phyloP scores from a whole-genome alignment of 2,113 vertebrate species.

The Tauraco erythrolophus region DNA sequence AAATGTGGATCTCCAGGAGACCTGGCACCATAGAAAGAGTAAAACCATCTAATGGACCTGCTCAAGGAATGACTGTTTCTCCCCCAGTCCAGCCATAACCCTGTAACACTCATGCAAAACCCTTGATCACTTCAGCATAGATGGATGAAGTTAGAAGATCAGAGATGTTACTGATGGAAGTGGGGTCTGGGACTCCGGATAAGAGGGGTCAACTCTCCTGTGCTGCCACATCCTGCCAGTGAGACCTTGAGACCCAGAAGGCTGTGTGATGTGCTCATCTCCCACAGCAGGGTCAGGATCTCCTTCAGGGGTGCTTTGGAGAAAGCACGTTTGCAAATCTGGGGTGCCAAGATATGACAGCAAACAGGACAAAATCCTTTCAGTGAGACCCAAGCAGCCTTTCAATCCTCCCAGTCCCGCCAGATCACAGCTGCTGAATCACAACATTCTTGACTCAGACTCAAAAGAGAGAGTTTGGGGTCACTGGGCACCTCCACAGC shows the following conservation, averaged over 20 bases:
- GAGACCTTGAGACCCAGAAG: neutral
- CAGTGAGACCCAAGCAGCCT: neutral
- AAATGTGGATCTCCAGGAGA: neutral
- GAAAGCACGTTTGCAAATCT: neutral
- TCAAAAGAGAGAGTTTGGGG: neutral
- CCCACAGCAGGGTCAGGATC: fast-evolving
- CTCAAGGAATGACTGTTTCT: neutral
- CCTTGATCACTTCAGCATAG: neutral
- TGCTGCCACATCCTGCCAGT: neutral
- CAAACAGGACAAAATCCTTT: slow-evolving; percentile 22
- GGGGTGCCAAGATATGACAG: neutral
- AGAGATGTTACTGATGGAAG: neutral
- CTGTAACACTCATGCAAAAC: neutral
- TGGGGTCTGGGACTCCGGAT: neutral
- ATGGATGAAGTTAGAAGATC: neutral
- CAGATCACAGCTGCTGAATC: slow-evolving; percentile 37
- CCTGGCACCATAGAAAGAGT: neutral
- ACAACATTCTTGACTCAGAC: neutral
- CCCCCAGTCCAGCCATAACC: neutral
- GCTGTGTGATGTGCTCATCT: neutral
- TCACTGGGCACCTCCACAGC: neutral
- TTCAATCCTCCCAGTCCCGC: slow-evolving; percentile 24
- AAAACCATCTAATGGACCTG: neutral
- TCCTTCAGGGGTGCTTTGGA: neutral
- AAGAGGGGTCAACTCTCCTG: neutral